Evolutionary conservation across 2,888 invertebrate genomes (phyloP), one percentile per base, ranked within the genome.

Genomic region (Cyclophora punctaria): DNA sequence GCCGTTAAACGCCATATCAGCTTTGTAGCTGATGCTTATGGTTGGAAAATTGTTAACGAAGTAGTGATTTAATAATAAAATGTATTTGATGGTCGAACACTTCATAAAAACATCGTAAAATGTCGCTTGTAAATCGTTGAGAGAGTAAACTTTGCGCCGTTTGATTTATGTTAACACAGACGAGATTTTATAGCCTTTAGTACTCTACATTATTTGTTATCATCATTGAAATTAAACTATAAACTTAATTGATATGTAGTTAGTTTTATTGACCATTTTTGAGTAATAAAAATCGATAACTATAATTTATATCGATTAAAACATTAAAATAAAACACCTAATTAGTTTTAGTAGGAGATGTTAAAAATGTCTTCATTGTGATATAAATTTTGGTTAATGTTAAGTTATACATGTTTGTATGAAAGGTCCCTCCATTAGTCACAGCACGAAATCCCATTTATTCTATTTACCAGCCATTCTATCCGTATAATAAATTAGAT

Each of bases 1-100:
- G 78, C 75, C 84, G 80, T 87, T 86, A 86, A 83, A 82, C 68
- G 76, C 76, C 79, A 80, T 84, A 86, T 86, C 85, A 85, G 79
- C 79, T 77, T 78, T 80, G 78, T 81, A 72, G 73, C 66, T 76
- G 76, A 84, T 78, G 75, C 73, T 75, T 80, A 83, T 79, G 78
- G 75, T 69, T 75, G 75, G 78, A 73, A 80, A 83, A 83, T 82
- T 81, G 83, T 82, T 85, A 78, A 78, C 75, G 72, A 69, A 73
- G 75, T 78, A 80, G 81, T 83, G 83, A 86, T 84, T 84, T 82
- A 78, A 83, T 83, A 83, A 83, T 81, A 78, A 79, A 82, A 79
- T 69, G 71, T 66, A 63, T 78, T 80, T 83, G 77, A 83, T 78
- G 75, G 71, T 59, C 67, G 67, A 64, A 71, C 75, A 77, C 74